These are phyloP conservation scores for Oligia latruncula DNA, from an alignment of 2,888 invertebrate genomes.

Conservation along the genomic window DNA sequence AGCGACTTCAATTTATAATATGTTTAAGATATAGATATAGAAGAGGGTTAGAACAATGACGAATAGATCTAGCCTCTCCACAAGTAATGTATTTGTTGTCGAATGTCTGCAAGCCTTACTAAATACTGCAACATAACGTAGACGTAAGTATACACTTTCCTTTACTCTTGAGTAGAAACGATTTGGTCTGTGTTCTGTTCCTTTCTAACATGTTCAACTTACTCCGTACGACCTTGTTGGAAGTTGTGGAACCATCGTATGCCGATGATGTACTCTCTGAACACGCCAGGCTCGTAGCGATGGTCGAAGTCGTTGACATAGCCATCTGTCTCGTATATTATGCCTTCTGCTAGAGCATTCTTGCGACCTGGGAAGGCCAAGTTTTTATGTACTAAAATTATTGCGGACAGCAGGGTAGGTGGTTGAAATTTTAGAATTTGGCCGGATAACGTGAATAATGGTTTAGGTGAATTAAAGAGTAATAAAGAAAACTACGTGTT, in stretches of 20 bases:
- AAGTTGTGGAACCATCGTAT: slow-evolving; percentile 88
- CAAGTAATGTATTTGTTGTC: background rate
- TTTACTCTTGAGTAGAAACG: background rate
- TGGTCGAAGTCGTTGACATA: slow-evolving; percentile 91
- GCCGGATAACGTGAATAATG: background rate
- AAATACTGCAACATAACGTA: background rate
- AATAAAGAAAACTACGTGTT: no score
- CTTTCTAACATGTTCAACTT: slow-evolving; percentile 37
- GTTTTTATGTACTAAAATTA: background rate
- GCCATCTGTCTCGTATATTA: slow-evolving; percentile 71
- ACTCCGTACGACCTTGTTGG: slow-evolving; percentile 72
- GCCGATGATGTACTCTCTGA: slow-evolving; percentile 91
- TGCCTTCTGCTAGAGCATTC: slow-evolving; percentile 66
- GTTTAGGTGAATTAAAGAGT: no score
- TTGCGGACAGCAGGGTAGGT: background rate
- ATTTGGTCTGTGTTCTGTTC: background rate
- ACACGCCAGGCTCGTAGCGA: slow-evolving; percentile 89
- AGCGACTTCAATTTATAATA: no score
- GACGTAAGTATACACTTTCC: background rate
- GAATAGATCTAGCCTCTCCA: background rate
- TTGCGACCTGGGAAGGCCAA: slow-evolving; percentile 59
- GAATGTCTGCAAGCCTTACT: background rate
- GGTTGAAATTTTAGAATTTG: background rate
- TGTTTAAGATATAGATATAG: no score
- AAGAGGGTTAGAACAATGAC: no score